A percentile compares a stretch with the other conserved stretches of the same genome.
Conservation (phyloP, 2,113 vertebrate species). For the Dasyprocta punctata region DNA sequence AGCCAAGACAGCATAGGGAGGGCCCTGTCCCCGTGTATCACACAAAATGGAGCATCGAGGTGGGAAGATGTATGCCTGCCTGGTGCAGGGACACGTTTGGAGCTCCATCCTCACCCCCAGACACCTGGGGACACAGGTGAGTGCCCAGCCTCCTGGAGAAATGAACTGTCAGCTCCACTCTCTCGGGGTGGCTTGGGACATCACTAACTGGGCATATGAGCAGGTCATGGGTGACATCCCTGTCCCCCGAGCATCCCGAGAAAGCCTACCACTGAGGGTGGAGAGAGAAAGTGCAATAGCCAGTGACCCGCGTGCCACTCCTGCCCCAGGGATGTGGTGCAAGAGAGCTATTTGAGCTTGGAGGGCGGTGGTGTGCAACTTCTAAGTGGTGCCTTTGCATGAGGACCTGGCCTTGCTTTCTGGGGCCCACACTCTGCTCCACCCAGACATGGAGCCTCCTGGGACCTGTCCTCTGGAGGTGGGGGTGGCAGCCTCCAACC, state of each 20-base stretch:
- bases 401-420: background rate
- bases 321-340: too few species aligned
- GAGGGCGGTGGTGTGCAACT: background rate
- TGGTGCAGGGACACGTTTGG: rapidly evolving
- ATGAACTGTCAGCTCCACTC: too few species aligned
- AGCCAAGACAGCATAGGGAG: rapidly evolving
- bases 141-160: rapidly evolving
- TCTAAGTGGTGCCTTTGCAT: background rate
- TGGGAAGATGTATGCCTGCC: rapidly evolving
- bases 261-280: rapidly evolving
- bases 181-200: background rate
- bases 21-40: background rate
- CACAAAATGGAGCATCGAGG: rapidly evolving
- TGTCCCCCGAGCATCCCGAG: rapidly evolving
- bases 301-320: rapidly evolving
- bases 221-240: rapidly evolving
- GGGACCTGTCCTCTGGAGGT: too few species aligned
- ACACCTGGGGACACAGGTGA: rapidly evolving
- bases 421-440: background rate
- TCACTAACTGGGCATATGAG: too few species aligned
- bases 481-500: background rate
- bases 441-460: background rate
- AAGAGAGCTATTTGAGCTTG: rapidly evolving
- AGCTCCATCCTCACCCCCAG: background rate
- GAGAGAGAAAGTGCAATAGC: background rate